Base-by-base conservation (phyloP, 2,797 vertebrate genomes). In the Crenuchus spilurus region DNA sequence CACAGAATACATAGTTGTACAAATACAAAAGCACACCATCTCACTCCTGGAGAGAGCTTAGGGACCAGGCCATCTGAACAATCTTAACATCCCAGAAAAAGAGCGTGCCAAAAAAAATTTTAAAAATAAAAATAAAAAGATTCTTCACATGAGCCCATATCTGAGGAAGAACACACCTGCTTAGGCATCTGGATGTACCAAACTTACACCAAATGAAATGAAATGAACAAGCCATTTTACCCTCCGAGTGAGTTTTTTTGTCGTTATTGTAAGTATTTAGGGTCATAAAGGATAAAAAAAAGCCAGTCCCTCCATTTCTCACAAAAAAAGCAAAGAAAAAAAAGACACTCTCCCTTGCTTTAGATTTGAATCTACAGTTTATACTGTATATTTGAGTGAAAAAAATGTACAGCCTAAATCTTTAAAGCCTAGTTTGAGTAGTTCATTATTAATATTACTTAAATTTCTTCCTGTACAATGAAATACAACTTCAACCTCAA, bases 371-470 rank as follows among this genome's bases (percentile, higher is more conserved):
- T 75, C 82, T 84, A 92, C 88, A 90, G 89, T 91, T 88, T 83
- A 87, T 84, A 89, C 88, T 89, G 91, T 88, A 91, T 85, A 91
- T 92, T 85, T 86, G 88, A 92, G 91, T 91, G 90, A 6, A 93
- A 93, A 95, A 93, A 96, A 95, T 93, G 92, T 93, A 96, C 94
- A 96, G 92, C 94, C 94, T 95, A 96, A 94, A 94, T 84, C 92
- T 92, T 85, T 91, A 95, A 94, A 91, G 92, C 93, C 95, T 94
- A 95, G 88, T 93, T 92, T 33, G 82, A 91, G 89, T 88, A 89
- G 81, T 90, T 91, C 80, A 65, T 85, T 84, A 85, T 85, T 83
- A 85, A 90, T 91, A 90, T 88, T 90, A 90, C 83, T 88, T 87
- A 82, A 72, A 84, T 87, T 86, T 89, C 82, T 92, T 93, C 89